Conservation (phyloP, 1,140 invertebrate genomes). For the Nymphalis io region DNA sequence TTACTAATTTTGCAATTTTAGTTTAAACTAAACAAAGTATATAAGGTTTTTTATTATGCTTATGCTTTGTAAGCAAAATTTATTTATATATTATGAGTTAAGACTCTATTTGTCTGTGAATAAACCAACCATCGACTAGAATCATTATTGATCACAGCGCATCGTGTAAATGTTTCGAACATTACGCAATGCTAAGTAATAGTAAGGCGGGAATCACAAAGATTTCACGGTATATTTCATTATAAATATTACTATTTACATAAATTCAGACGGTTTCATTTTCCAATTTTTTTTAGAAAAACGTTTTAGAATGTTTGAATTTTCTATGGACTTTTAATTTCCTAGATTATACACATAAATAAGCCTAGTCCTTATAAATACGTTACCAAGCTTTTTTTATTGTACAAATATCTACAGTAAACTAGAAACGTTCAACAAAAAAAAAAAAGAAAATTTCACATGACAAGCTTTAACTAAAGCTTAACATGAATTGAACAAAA, state of each 20-base stretch:
- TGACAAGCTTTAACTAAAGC: no score
- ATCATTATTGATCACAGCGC: slow-evolving; percentile 60
- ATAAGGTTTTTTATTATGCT: no score
- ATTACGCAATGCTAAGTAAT: slow-evolving; percentile 54
- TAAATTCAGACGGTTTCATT: background rate
- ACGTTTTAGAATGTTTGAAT: background rate
- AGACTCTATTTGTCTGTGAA: background rate
- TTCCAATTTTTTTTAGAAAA: background rate
- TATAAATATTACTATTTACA: background rate
- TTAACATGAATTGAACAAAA: no score
- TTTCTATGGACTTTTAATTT: background rate
- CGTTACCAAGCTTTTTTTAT: background rate
- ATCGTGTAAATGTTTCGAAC: slow-evolving; percentile 58
- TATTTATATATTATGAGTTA: no score
- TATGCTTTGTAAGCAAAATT: background rate
- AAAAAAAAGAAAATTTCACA: background rate
- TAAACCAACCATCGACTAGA: background rate
- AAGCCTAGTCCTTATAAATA: no score
- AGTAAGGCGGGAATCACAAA: slow-evolving; percentile 49
- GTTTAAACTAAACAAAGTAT: background rate
- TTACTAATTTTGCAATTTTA: no score
- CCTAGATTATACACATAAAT: background rate
- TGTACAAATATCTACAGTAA: background rate
- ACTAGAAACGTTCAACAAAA: background rate
- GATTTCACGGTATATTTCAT: background rate